Evolutionary conservation across 1,140 invertebrate species (phyloP), one percentile per base, ranked within the genome.

Genomic region (Aradophagus sp.): DNA sequence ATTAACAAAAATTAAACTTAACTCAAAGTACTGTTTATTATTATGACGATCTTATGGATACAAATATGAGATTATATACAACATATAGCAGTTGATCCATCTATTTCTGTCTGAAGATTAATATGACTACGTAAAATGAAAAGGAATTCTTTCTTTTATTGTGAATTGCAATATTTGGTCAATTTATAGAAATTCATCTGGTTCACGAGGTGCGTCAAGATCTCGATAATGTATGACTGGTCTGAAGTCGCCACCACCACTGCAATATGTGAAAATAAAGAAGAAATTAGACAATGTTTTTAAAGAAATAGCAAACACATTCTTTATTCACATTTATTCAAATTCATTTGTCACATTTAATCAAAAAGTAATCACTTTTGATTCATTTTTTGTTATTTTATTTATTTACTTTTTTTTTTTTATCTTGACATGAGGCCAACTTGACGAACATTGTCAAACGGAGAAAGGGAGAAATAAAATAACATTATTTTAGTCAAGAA

Each of bases 211-310:
- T 44, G 94, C 94, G 86, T 96, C 95, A 85, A 96, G 89, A 87
- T 97, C 95, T 80, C 94, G 89, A 87, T 97, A 97, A 86, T 95
- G 93, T 78, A 95, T 94, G 74, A 95, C 90, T 73, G 93, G 92
- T 82, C 93, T 90, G 85, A 92, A 93, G 80, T 95, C 93, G 74
- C 88, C 89, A 78, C 89, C 89, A 83, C 90, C 88, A 81, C 90
- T 91, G 89, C 77, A 84, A 84, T 67, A 65, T 76, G 45, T 16
- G 23, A 70, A 68, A 69, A 74, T 13, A 69, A 34, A 50, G 42
- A 14, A 41, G 45, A 1, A 15, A 70, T 70, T 70, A 70, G 67
- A 63, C 16, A 38, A 42, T 52, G 7, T 44, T n/a, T n/a, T n/a
- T n/a, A n/a, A n/a, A n/a, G n/a, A n/a, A n/a, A n/a, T n/a, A n/a